These are phyloP conservation scores for Perca schrenkii DNA, from an alignment of 2,113 vertebrate species.

Conservation along the genomic window DNA sequence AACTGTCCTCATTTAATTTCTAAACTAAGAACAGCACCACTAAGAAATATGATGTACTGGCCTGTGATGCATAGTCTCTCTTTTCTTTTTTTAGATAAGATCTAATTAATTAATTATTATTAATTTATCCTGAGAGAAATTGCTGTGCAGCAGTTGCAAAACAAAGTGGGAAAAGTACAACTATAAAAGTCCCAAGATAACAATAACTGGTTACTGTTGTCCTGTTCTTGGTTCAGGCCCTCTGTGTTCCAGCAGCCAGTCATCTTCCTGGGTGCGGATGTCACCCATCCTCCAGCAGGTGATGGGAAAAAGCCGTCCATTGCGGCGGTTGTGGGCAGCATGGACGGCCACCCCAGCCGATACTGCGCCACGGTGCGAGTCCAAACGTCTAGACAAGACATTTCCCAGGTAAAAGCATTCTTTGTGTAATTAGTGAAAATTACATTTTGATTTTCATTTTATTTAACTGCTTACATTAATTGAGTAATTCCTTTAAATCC, in stretches of 20 bases:
- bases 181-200: not conserved
- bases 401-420: conserved; percentile 84
- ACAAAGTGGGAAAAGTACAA: not conserved
- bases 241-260: conserved; percentile 99
- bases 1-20: not conserved
- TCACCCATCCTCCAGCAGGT: conserved; percentile 96
- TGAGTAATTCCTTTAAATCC: not conserved
- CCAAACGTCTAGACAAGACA: conserved; percentile 96
- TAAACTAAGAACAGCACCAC: not conserved
- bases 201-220: not conserved
- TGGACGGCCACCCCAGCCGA: conserved; percentile 97
- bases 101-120: too few relatives aligned
- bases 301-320: conserved; percentile 99
- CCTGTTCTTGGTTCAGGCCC: conserved; percentile 84
- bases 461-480: not conserved
- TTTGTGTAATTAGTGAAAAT: not conserved
- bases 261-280: conserved; percentile 97
- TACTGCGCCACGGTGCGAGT: conserved; percentile 98
- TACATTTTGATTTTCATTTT: not conserved
- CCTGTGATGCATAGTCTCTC: not conserved
- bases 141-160: not conserved
- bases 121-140: not conserved
- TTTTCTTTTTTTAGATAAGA: not conserved
- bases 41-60: not conserved
- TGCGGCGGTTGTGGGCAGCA: conserved; percentile 97